Base-by-base conservation (phyloP, 2,888 invertebrate genomes). In the Chorisops tibialis region DNA sequence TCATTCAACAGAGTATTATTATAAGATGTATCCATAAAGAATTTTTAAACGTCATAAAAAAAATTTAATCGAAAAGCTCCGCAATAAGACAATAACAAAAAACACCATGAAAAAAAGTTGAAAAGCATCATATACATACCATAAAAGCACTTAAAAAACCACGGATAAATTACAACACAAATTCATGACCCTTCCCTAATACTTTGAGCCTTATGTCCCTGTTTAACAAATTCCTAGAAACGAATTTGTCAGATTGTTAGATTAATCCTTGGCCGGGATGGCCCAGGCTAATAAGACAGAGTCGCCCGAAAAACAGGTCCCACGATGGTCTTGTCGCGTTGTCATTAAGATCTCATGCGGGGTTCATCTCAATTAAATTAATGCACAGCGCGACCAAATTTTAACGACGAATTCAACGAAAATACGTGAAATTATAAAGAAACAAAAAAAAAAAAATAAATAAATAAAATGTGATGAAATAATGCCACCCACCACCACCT, bases 311-410 rank as follows among this genome's bases (percentile, higher is more conserved):
- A 11, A 37, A 50, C 14, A 37, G 7, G 14, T 30, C 16, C 22
- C 3, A 48, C 50, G 39, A 19, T 56, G 5, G 19, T 63, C 43
- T 47, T 62, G 62, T 64, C 30, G 50, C 4, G 6, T 5, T 48
- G 35, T 18, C 63, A 66, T 66, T 66, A 63, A 63, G 64, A 58
- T 63, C 62, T 60, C 59, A 62, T 66, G 56, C 37, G 65, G 63
- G 61, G 63, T 64, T 66, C 66, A 66, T 68, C 66, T 65, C 66
- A 67, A 69, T 69, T 69, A 69, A 69, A 67, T 67, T 67, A 69
- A 69, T 69, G 66, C 54, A 61, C 52, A 62, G 61, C 63, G 63
- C 63, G 65, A 62, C 63, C 47, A 52, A 49, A 48, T 52, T 63
- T 61, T 16, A 18, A 18, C 45, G 30, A 45, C 30, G 30, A 30